Evolutionary conservation across 92 coral and sea anemone genomes (phyloP).

Genomic region (Diadumene lineata): DNA sequence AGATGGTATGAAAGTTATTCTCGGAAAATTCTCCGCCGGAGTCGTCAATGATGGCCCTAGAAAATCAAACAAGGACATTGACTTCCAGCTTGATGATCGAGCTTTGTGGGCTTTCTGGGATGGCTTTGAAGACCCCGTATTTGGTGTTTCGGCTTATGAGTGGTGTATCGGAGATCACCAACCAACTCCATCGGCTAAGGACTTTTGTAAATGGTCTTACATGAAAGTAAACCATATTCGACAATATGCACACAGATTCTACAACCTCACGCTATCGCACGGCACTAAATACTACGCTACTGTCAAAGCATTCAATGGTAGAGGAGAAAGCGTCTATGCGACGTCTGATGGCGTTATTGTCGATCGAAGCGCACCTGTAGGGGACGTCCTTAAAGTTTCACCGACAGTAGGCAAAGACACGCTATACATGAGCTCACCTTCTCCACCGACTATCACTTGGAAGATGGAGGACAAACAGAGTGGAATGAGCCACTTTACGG

Average conservation of each 20-base stretch:
- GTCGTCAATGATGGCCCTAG: conserved; percentile 78
- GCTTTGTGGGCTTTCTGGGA: conserved; percentile 87
- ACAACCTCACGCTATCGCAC: conserved; percentile 66
- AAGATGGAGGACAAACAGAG: conserved; percentile 71
- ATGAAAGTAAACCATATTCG: conserved; percentile 41
- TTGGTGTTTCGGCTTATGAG: conserved; percentile 53
- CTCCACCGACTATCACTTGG: conserved; percentile 83
- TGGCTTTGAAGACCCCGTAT: conserved; percentile 76
- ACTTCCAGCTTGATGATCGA: conserved; percentile 77
- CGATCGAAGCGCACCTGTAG: conserved; percentile 77
- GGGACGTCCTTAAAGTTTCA: conserved; percentile 49
- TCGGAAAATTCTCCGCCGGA: conserved; percentile 76
- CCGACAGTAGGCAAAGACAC: conserved; percentile 71
- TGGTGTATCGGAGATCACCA: conserved; percentile 74
- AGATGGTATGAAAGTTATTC: conserved; percentile 48
- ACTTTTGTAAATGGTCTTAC: conserved; percentile 57
- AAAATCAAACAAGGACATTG: conserved; percentile 44
- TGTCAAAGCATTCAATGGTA: conserved; percentile 66
- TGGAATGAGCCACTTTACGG: conserved; percentile 49
- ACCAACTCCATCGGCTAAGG: conserved; percentile 15
- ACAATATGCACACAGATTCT: conserved; percentile 63
- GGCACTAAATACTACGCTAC: conserved; percentile 70
- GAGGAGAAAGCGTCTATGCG: conserved; percentile 67
- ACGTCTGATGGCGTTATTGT: conserved; percentile 87
- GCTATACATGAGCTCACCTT: conserved; percentile 54